phyloP scores from a whole-genome alignment of 1,140 invertebrate species.

The Zaprionus lachaisei region DNA sequence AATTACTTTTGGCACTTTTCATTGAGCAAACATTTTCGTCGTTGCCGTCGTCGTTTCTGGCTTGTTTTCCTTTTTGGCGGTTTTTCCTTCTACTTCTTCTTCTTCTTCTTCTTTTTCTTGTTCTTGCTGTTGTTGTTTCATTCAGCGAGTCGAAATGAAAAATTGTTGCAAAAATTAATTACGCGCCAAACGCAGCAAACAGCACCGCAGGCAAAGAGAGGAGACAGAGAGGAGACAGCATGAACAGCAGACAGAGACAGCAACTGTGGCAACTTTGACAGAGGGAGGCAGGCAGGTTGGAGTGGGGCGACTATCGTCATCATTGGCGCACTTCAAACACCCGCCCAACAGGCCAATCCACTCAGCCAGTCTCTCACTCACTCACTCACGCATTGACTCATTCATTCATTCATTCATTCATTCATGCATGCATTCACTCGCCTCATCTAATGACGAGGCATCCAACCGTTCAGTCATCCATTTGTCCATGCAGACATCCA shows the following conservation, averaged over 20 bases:
- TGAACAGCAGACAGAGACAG: neutral
- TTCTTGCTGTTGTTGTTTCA: conserved; percentile 55
- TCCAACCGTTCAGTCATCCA: conserved; percentile 19
- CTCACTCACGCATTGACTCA: conserved; percentile 33
- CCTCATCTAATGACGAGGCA: conserved; percentile 46
- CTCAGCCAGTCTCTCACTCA: conserved; percentile 57
- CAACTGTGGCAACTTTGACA: neutral
- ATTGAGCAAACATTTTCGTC: conserved; percentile 80
- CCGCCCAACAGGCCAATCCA: conserved; percentile 52
- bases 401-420: conserved; percentile 50
- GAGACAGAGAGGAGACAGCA: neutral
- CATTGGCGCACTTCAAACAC: conserved; percentile 70
- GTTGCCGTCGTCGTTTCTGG: neutral
- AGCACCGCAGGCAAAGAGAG: conserved; percentile 58
- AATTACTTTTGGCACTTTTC: conserved; percentile 83
- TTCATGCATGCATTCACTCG: conserved; percentile 28
- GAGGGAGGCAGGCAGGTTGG: no score
- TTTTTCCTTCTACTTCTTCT: conserved; percentile 14
- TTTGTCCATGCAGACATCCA: conserved; percentile 29
- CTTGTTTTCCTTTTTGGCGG: conserved; percentile 24
- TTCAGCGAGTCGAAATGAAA: conserved; percentile 71
- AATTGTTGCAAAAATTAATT: conserved; percentile 81
- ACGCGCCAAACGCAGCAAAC: conserved; percentile 66
- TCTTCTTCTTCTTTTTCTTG: conserved; percentile 7
- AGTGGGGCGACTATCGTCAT: conserved; percentile 50